Percentiles rank a stretch among this genome's conserved stretches.
These are phyloP conservation scores for Leptosomus discolor DNA, from an alignment of 2,113 vertebrate genomes.

Conservation along the genomic window DNA sequence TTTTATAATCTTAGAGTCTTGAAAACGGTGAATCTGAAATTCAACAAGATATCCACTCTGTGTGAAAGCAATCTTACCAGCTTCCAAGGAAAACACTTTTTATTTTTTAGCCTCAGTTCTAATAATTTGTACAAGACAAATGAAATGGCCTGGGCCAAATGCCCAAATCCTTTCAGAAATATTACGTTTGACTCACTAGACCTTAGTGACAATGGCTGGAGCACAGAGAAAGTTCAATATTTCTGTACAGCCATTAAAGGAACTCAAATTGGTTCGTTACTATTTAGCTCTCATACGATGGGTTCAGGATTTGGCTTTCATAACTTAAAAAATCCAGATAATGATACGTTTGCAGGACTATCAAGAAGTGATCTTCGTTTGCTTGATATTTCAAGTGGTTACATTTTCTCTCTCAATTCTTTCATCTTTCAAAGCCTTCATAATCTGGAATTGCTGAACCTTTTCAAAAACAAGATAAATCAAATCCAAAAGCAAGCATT, in stretches of 20 bases:
- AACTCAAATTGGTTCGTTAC: slow-evolving; percentile 71
- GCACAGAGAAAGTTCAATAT: neutral
- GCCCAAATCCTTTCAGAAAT: slow-evolving; percentile 82
- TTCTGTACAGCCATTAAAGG: slow-evolving; percentile 76
- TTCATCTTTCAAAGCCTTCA: slow-evolving; percentile 72
- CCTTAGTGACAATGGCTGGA: slow-evolving; percentile 68
- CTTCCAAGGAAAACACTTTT: slow-evolving; percentile 81
- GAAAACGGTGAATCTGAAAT: slow-evolving; percentile 66
- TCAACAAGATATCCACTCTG: slow-evolving; percentile 72
- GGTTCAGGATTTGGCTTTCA: slow-evolving; percentile 77
- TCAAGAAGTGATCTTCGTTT: slow-evolving; percentile 54
- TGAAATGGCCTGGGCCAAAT: slow-evolving; percentile 63
- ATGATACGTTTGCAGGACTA: slow-evolving; percentile 80
- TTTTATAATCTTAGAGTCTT: slow-evolving; percentile 78
- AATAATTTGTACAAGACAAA: slow-evolving; percentile 9
- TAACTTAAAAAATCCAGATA: slow-evolving; percentile 79
- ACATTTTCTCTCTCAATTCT: slow-evolving; percentile 75
- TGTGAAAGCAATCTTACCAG: slow-evolving; percentile 81
- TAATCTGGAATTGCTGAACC: slow-evolving; percentile 62
- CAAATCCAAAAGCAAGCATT: slow-evolving; percentile 77
- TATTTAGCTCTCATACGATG: slow-evolving; percentile 29
- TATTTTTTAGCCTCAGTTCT: slow-evolving; percentile 59
- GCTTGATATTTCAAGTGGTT: slow-evolving; percentile 75
- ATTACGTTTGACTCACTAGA: slow-evolving; percentile 74
- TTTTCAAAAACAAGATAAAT: slow-evolving; percentile 83